Conservation (phyloP, 2,113 vertebrate genomes). For the Colistium nudipinnis region DNA sequence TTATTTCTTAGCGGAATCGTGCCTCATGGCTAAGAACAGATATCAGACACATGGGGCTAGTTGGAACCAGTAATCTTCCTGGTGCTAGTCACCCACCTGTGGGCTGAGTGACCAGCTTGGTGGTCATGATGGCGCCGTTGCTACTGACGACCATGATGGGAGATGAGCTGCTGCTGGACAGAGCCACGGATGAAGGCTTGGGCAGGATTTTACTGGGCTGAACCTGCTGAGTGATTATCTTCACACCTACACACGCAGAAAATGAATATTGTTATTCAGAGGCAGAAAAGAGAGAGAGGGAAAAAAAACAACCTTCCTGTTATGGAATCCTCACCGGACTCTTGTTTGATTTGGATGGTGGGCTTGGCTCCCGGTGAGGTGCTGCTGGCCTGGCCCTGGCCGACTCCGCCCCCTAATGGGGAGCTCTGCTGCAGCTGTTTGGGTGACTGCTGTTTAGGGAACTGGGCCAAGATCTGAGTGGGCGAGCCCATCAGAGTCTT, state of each 20-base stretch:
- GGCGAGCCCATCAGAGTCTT: slow-evolving; percentile 90
- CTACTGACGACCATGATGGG: slow-evolving; percentile 99
- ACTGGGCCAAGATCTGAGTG: slow-evolving; percentile 94
- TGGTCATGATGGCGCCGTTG: slow-evolving; percentile 98
- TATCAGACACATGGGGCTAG: no score
- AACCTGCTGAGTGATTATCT: slow-evolving; percentile 99
- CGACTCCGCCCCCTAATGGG: slow-evolving; percentile 66
- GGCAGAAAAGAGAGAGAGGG: neutral
- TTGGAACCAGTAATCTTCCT: no score
- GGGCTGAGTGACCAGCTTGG: slow-evolving; percentile 94
- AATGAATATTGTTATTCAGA: neutral
- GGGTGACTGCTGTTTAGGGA: slow-evolving; percentile 91
- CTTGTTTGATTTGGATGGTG: slow-evolving; percentile 98
- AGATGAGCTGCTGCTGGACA: slow-evolving; percentile 93
- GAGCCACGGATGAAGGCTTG: slow-evolving; percentile 91
- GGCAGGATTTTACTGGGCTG: slow-evolving; percentile 99
- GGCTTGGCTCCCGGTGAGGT: slow-evolving; percentile 88
- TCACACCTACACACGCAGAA: slow-evolving; percentile 86
- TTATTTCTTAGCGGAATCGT: no score
- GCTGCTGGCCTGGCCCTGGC: slow-evolving; percentile 79
- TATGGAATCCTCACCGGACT: slow-evolving; percentile 85
- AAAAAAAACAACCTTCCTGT: neutral
- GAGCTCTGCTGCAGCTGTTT: slow-evolving; percentile 84
- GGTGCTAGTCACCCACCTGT: slow-evolving; percentile 85
- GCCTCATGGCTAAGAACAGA: no score